Base-by-base conservation (phyloP, 2,888 invertebrate species). In the Drosophila meridiana region DNA sequence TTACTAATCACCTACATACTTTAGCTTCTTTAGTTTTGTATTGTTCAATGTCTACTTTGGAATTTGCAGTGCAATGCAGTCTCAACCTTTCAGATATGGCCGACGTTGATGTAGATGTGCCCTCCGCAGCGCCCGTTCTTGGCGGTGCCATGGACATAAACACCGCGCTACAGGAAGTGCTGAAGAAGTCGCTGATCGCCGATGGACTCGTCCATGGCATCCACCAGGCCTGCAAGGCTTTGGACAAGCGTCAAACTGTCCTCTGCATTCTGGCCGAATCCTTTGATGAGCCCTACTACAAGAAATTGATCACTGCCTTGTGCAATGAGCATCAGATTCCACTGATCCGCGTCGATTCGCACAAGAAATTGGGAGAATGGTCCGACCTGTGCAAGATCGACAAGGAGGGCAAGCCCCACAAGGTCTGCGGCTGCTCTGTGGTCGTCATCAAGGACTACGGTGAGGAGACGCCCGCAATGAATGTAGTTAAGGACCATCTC, bases 291-390 rank as follows among this genome's bases (percentile, higher is more conserved):
- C 98, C 98, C 61, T 96, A 97, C 94, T 99, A 99, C 95, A 98
- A 98, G 93, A 99, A 99, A 93, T 95, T 99, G 60, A 98, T 99
- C 34, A 98, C 98, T 92, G 99, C 99, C 47, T 95, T 99, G 68
- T 99, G 99, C 94, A 97, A 98, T 80, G 99, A 99, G 94, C 99
- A 99, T 94, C 97, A 97, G 93, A 99, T 99, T 93, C 98, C 99
- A 72, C 95, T 99, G 76, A 96, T 99, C 83, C 93, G 95, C 93
- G 99, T 99, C 58, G 99, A 99, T 93, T 98, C 99, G 94, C 99
- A 99, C 95, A 99, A 99, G 94, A 99, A 99, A 93, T 95, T 99
- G 66, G 99, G 99, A 55, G 99, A 99, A 95, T 99, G 99, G 99
- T 98, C 99, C 56, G 99, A 99, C 82, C 96, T 99, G 73, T 99